A percentile compares a stretch with the other conserved stretches of the same genome.
phyloP scores from a whole-genome alignment of 2,797 vertebrate genomes.

The Falco rusticolus region DNA sequence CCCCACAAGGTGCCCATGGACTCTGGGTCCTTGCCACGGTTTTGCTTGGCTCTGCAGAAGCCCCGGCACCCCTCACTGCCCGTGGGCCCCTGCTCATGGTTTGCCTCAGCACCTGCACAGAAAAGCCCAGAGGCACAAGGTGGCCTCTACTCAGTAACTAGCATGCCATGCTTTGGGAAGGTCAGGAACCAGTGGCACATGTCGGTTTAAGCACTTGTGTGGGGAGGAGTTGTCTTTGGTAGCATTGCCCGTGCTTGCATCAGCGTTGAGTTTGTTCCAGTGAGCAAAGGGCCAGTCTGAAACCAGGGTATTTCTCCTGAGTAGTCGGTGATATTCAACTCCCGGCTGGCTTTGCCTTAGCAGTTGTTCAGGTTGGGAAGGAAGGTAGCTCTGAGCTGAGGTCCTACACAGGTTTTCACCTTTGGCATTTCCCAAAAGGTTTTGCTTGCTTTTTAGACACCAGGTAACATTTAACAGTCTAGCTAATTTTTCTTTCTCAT shows the following conservation, averaged over 20 bases:
- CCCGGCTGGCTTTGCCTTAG: neutral
- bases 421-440: neutral
- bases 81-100: accelerated
- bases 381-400: accelerated
- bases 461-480: neutral
- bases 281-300: neutral
- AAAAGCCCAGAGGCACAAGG: neutral
- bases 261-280: neutral
- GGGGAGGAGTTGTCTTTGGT: neutral
- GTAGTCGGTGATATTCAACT: neutral
- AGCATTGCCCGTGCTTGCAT: neutral
- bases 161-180: neutral
- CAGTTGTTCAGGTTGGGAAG: neutral
- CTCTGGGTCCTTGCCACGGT: neutral
- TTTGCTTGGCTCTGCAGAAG: neutral
- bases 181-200: neutral
- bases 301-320: neutral
- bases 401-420: neutral
- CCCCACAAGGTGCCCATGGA: accelerated
- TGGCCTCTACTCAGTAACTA: neutral
- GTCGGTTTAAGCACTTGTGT: neutral
- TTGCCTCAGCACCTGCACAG: neutral
- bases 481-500: neutral
- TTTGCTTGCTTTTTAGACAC: neutral
- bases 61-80: neutral